Conservation (phyloP, 2,888 invertebrate species). For the Criorhina ranunculi region DNA sequence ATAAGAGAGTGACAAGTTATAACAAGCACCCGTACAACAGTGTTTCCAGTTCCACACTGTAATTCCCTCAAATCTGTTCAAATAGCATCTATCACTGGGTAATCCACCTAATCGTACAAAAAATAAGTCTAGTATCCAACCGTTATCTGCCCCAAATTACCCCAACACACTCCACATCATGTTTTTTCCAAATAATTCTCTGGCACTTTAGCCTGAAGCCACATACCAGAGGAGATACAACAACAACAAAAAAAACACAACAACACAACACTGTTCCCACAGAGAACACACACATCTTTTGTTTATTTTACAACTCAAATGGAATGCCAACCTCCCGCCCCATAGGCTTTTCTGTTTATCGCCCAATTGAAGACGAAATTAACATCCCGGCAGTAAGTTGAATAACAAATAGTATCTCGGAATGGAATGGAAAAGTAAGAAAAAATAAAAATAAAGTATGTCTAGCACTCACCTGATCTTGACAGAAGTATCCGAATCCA, state of each 20-base stretch:
- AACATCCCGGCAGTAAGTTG: slow-evolving; percentile 14
- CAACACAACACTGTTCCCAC: no score
- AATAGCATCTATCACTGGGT: slow-evolving; percentile 35
- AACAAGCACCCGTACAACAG: not conserved
- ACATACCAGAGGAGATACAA: not conserved
- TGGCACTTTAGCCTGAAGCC: not conserved
- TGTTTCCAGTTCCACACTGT: not conserved
- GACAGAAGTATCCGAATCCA: slow-evolving; percentile 95
- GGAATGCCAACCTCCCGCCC: not conserved
- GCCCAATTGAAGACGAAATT: slow-evolving; percentile 3
- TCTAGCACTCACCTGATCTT: slow-evolving; percentile 89
- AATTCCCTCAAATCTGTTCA: slow-evolving; percentile 27
- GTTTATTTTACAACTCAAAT: slow-evolving; percentile 5
- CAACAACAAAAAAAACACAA: not conserved
- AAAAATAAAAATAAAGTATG: slow-evolving; percentile 45
- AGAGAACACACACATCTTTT: not conserved
- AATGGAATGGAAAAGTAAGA: slow-evolving; percentile 5
- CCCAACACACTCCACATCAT: slow-evolving; percentile 6
- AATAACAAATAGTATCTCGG: slow-evolving; percentile 29
- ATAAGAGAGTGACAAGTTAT: not conserved
- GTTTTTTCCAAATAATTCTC: not conserved
- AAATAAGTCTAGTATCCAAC: not conserved
- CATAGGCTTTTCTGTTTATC: slow-evolving; percentile 5
- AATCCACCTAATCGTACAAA: slow-evolving; percentile 4
- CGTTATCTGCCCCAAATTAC: slow-evolving; percentile 18